These are phyloP conservation scores for Columba guinea DNA, from an alignment of 2,797 vertebrate species.

Conservation along the genomic window DNA sequence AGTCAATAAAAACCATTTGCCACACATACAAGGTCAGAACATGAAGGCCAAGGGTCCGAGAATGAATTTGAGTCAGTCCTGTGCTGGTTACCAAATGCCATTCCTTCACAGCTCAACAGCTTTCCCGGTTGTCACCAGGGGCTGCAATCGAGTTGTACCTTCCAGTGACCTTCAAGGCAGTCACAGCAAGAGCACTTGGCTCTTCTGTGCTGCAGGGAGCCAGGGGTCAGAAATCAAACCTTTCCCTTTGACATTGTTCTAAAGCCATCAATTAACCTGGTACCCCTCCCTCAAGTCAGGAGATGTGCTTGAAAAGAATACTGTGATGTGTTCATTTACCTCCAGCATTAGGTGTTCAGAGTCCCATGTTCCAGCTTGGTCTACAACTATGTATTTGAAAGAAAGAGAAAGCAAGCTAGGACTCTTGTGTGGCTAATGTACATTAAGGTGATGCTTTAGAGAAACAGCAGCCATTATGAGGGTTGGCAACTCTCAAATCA, in stretches of 20 bases:
- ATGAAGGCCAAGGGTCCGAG: not conserved
- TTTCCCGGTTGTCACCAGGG: not conserved
- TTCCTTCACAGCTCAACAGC: not conserved
- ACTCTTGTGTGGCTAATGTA: not conserved
- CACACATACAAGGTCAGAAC: not conserved
- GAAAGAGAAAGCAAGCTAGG: not conserved
- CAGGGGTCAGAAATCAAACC: not conserved
- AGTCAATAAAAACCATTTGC: not conserved
- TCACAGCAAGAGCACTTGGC: not conserved
- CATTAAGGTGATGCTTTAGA: conserved; percentile 4
- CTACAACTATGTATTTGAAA: not conserved
- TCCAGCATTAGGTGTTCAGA: not conserved
- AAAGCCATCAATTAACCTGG: not conserved
- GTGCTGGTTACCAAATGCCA: not conserved
- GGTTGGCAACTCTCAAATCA: conserved; percentile 62
- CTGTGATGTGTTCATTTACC: not conserved
- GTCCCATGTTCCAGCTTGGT: not conserved
- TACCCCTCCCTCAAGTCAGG: not conserved
- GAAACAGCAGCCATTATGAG: conserved; percentile 52
- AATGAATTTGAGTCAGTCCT: not conserved
- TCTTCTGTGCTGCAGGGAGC: not conserved
- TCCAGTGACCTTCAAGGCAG: not conserved
- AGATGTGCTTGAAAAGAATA: not conserved
- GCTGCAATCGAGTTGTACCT: not conserved
- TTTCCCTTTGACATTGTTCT: not conserved